Evolutionary conservation across 2,888 invertebrate genomes (phyloP), one percentile per base, ranked within the genome.

Genomic region (Panorpa germanica): DNA sequence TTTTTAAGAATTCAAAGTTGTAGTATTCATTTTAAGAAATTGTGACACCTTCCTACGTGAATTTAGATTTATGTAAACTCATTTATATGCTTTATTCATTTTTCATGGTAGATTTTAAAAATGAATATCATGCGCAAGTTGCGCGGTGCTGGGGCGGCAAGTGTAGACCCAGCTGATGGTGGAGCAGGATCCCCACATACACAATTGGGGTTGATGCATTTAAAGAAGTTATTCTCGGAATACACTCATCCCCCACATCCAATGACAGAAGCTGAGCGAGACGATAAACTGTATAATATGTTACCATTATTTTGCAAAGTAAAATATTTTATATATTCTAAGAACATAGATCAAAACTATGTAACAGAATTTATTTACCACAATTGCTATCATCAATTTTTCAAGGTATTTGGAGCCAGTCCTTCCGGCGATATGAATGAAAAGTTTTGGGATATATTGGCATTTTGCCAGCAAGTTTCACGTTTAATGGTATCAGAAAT

Each of bases 301-400:
- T 63, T 98, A 49, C 96, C 96, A 32, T 63, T 96, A 21, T 96
- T 96, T 60, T 93, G 91, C 61, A 95, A 93, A 72, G 91, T 90
- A 62, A 45, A 44, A 36, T 18, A 25, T 31, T 28, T 29, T 8
- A 23, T 16, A 11, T 16, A 11, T 16, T 18, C 13, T 33, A 2
- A 32, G 5, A 20, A 31, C 8, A n/a, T n/a, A n/a, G n/a, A n/a
- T n/a, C n/a, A 8, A 10, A 16, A 11, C 9, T 13, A 19, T 33
- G 13, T 11, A 28, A 7, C 25, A 17, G 6, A 25, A 9, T 8
- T 21, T 16, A 10, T 13, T 6, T 37, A 26, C 6, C 2, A 6
- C 20, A 21, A 16, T 25, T 29, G 27, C 13, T 16, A 13, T 17
- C 7, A 12, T 15, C 16, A 8, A 28, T 19, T 17, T 16, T 13